Evolutionary conservation across 2,113 vertebrate genomes (phyloP), one percentile per base, ranked within the genome.

Genomic region (Piaya cayana): DNA sequence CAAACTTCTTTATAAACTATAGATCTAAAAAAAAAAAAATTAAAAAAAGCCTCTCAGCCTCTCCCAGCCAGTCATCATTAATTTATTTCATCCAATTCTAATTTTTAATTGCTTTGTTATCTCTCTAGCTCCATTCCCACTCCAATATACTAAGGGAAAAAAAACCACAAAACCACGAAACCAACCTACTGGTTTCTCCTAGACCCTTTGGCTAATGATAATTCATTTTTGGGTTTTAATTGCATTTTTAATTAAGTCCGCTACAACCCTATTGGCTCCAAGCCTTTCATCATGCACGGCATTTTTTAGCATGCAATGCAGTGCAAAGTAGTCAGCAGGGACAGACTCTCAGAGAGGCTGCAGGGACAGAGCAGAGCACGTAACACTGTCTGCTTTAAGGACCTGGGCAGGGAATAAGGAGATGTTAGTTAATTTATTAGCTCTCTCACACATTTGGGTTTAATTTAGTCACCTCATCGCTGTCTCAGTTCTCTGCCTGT

Each of bases 201-300:
- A 74, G 32, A 45, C 88, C 72, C 65, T 88, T 76, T 94, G 76
- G 92, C 92, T 84, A 96, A 68, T 0, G 1, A 65, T 86, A 95
- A 82, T 14, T 82, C 60, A 53, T 88, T 93, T 76, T 65, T 70
- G 11, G 15, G 8, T 58, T 92, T 96, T 95, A 88, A 94, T 92
- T 96, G 65, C 72, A 45, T 92, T 97, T 95, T 93, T 94, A 96
- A 90, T 82, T 90, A 96, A 94, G 52, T 32, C 60, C 96, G 72
- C 47, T 91, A 14, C 22, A 81, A 37, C 23, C 23, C 50, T 50
- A n/a, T 60, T 90, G 75, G 75, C 52, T 88, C 47, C 2, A 5
- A 88, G 88, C 64, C 70, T 88, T 92, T 93, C 68, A 77, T 65
- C 71, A 43, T 15, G 32, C 37, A 52, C 17, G 55, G 55, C 26